Base-by-base conservation (phyloP, 2,797 vertebrate genomes). In the Darevskia mixta region DNA sequence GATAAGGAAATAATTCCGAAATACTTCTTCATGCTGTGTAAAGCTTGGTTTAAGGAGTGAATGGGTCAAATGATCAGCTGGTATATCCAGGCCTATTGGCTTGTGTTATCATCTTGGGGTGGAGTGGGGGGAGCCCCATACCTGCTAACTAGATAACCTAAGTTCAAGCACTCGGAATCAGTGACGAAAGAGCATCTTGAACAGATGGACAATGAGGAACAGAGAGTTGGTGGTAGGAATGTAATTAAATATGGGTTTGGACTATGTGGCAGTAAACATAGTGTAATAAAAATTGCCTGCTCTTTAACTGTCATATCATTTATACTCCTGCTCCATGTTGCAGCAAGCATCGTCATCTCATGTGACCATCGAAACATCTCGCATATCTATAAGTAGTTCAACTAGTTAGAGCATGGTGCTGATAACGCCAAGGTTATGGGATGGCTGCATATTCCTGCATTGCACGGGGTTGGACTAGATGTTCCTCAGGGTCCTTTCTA, bases 331-430 rank as follows among this genome's bases (percentile, higher is more conserved):
- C 41, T 66, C 55, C 67, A 45, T 79, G 43, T 45, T 27, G 41
- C 1, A 49, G 15, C 71, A 4, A 0, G 0, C 2, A 72, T 15
- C 3, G 10, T 1, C 38, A 13, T 1, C 38, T 2, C 61, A 79
- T 83, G 75, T 66, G 43, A 1, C 77, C 35, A 38, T 86, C 69
- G 61, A 80, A 87, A n/a, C 69, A 75, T 73, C 18, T 75, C 64
- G 8, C 20, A 29, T 75, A 23, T 9, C n/a, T 38, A 73, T 23
- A 55, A 55, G 49, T 55, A 11, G 49, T 55, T 15, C 49, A 4
- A 15, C 13, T 55, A 3, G 49, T 55, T 55, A 55, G 49, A 55
- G 3, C 49, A 55, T 55, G 49, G 49, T 55, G 49, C 49, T 55
- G 49, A 15, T 55, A 55, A 15, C 11, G 3, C 49, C 49, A 55